phyloP scores from a whole-genome alignment of 2,888 invertebrate species.

The Drosophila kuntzei region DNA sequence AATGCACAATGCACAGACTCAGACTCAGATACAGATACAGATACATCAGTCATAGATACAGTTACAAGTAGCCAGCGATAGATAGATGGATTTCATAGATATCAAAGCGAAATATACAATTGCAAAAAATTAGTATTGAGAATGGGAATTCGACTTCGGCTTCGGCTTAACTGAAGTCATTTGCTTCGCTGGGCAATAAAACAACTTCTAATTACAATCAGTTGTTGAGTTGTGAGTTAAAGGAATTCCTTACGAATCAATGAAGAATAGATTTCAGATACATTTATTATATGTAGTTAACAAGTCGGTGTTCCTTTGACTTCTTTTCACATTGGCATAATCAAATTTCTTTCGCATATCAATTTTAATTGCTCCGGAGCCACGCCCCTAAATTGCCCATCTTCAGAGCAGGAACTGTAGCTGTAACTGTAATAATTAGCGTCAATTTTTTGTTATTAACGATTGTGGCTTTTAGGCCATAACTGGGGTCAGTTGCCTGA shows the following conservation, averaged over 20 bases:
- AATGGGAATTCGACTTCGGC: slow-evolving; percentile 38
- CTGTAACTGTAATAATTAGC: slow-evolving; percentile 61
- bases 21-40: slow-evolving; percentile 10
- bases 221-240: slow-evolving; percentile 3
- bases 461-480: slow-evolving; percentile 5
- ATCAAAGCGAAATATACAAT: slow-evolving; percentile 58
- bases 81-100: slow-evolving; percentile 51
- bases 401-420: neutral
- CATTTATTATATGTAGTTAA: too few species aligned
- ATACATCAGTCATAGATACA: slow-evolving; percentile 48
- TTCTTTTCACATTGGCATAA: too few species aligned
- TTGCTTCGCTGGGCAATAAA: slow-evolving; percentile 50
- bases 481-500: neutral
- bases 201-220: slow-evolving; percentile 20
- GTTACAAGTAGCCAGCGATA: slow-evolving; percentile 60
- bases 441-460: slow-evolving; percentile 52
- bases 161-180: slow-evolving; percentile 48
- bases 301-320: too few species aligned
- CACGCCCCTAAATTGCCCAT: neutral
- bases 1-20: slow-evolving; percentile 42
- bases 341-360: too few species aligned
- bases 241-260: neutral
- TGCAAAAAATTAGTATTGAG: slow-evolving; percentile 73
- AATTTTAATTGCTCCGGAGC: slow-evolving; percentile 60
- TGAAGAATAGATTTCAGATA: neutral